These are phyloP conservation scores for Berghia stephanieae DNA, from an alignment of 1,140 invertebrate genomes.

Conservation along the genomic window DNA sequence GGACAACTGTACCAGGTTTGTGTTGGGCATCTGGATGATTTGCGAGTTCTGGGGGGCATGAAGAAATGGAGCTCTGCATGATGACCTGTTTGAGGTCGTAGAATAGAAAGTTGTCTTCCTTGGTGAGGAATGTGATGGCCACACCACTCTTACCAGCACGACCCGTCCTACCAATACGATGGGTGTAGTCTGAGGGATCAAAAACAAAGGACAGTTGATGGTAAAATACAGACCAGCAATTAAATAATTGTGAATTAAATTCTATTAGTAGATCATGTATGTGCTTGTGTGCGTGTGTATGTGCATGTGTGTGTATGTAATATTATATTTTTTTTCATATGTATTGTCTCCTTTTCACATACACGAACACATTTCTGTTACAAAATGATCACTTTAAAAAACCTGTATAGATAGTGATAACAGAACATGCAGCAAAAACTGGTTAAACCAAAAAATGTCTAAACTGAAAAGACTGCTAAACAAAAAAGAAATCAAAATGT, in stretches of 20 bases:
- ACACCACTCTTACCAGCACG: conserved; percentile 97
- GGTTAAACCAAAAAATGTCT: conserved; percentile 96
- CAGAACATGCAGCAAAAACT: conserved; percentile 95
- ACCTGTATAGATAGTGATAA: too few relatives aligned
- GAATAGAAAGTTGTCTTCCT: conserved; percentile 94
- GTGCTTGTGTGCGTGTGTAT: too few relatives aligned
- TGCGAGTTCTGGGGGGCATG: conserved; percentile 94
- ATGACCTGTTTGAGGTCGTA: conserved; percentile 97
- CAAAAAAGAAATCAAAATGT: too few relatives aligned
- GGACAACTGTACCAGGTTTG: conserved; percentile 93
- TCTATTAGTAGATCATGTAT: too few relatives aligned
- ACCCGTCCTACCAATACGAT: conserved; percentile 98
- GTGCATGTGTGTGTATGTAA: background rate
- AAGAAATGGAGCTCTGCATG: conserved; percentile 88
- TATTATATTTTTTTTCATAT: background rate
- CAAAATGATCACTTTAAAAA: too few relatives aligned
- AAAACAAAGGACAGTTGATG: background rate
- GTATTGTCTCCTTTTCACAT: background rate
- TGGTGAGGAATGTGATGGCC: conserved; percentile 95
- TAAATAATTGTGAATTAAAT: too few relatives aligned
- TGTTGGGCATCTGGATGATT: conserved; percentile 99
- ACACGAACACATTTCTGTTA: conserved; percentile 80
- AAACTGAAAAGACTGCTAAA: too few relatives aligned
- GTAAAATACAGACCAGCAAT: too few relatives aligned
- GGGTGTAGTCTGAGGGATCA: conserved; percentile 89